phyloP scores from a whole-genome alignment of 2,113 vertebrate species.

The Lucifuga dentata region DNA sequence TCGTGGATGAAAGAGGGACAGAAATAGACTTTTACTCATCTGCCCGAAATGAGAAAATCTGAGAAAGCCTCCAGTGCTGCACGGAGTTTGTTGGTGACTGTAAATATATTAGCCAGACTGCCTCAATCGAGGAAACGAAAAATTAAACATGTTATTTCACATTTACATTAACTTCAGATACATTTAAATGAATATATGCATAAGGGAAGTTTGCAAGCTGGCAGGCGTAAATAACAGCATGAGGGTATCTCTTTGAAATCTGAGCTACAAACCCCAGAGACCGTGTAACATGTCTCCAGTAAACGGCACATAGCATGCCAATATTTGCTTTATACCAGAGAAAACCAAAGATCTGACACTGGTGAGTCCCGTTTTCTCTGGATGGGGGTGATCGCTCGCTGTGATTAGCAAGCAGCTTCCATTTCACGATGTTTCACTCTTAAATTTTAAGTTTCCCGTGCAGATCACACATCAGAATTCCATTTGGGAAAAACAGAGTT shows the following conservation, averaged over 20 bases:
- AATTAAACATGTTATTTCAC: too few relatives aligned
- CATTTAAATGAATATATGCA: constrained; percentile 34
- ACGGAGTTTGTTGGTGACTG: neutral
- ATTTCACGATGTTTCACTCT: neutral
- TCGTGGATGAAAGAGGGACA: constrained; percentile 59
- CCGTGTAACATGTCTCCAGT: constrained; percentile 54
- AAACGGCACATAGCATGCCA: constrained; percentile 51
- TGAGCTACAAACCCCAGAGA: constrained; percentile 47
- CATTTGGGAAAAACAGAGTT: too few relatives aligned
- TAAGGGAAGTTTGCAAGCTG: constrained; percentile 32
- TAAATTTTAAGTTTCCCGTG: neutral
- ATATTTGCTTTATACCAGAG: constrained; percentile 51
- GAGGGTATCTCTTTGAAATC: constrained; percentile 37
- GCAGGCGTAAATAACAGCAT: constrained; percentile 24
- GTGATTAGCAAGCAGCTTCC: neutral
- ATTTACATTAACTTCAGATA: constrained; percentile 5
- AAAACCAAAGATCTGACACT: constrained; percentile 32
- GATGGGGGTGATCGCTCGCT: neutral
- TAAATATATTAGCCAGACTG: constrained; percentile 1
- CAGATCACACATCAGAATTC: too few relatives aligned
- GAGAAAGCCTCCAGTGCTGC: constrained; percentile 2
- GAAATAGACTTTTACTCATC: constrained; percentile 63
- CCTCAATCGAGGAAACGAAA: neutral
- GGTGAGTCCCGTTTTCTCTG: constrained; percentile 38
- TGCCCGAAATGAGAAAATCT: constrained; percentile 37